Evolutionary conservation across 2,797 vertebrate genomes (phyloP), one percentile per base, ranked within the genome.

Genomic region (Antennarius maculatus): DNA sequence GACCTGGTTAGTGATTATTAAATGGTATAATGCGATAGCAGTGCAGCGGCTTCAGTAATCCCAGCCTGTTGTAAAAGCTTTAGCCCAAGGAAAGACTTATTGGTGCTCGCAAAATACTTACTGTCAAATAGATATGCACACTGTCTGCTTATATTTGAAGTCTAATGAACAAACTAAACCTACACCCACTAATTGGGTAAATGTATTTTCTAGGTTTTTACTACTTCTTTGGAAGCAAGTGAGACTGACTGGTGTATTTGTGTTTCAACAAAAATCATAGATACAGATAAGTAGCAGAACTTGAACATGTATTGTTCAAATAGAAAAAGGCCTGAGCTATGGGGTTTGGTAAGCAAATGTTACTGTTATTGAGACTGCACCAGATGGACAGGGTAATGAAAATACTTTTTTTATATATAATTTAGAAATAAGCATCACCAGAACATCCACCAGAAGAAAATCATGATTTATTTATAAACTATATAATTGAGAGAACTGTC

Each of bases 1-100:
- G 83, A 85, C 82, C 82, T n/a, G 59, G 74, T 86, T 86, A 80
- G 80, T 71, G 60, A 72, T 86, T 73, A 83, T 87, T 84, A 79
- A 86, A 86, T 84, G 71, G 62, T 77, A 76, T 78, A 80, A 86
- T 80, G 63, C 16, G 46, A 57, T 55, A 71, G 61, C 50, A 45
- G 28, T 52, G 64, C 54, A 47, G 60, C 53, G 68, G 68, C 57
- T 64, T 79, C 63, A 51, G 52, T 47, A n/a, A 69, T 72, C 74
- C 72, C 56, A 70, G 64, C 27, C 53, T 41, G 52, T 55, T 65
- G 66, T 74, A 73, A 61, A 56, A 62, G 66, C 52, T 54, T 54
- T 16, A 12, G 49, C 64, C 45, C 52, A 59, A 27, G 66, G 27
- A 75, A 41, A 11, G 67, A 49, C n/a, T 71, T 28, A 60, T 61